A percentile compares a stretch with the other conserved stretches of the same genome.
These are phyloP conservation scores for Ophiodon elongatus DNA, from an alignment of 2,113 vertebrate genomes.

Conservation along the genomic window DNA sequence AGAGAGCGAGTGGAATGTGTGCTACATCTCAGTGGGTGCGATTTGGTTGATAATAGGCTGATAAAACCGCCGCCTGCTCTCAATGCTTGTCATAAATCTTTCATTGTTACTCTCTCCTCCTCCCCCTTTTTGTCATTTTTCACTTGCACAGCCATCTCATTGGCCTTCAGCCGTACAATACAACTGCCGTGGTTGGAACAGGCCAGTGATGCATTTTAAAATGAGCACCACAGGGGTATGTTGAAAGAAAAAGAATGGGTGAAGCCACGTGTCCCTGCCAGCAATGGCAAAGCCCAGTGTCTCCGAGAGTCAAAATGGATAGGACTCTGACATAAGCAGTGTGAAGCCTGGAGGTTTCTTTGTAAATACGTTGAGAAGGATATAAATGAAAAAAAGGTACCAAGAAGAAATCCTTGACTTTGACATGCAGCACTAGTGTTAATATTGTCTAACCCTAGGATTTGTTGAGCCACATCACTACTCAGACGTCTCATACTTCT, in stretches of 20 bases:
- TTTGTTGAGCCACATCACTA: slow-evolving; percentile 2
- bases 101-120: slow-evolving; percentile 74
- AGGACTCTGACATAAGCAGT: slow-evolving; percentile 37
- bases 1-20: slow-evolving; percentile 42
- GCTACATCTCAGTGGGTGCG: slow-evolving; percentile 62
- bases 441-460: slow-evolving; percentile 40
- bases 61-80: slow-evolving; percentile 72
- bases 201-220: slow-evolving; percentile 57
- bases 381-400: slow-evolving; percentile 24
- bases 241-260: slow-evolving; percentile 39
- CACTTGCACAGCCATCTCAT: slow-evolving; percentile 43
- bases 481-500: slow-evolving; percentile 36
- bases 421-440: slow-evolving; percentile 38
- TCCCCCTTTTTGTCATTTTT: slow-evolving; percentile 38
- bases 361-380: slow-evolving; percentile 37
- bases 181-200: slow-evolving; percentile 24
- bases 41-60: slow-evolving; percentile 82
- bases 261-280: slow-evolving; percentile 6
- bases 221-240: slow-evolving; percentile 27
- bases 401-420: slow-evolving; percentile 35
- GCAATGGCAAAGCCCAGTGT: slow-evolving; percentile 19
- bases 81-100: slow-evolving; percentile 79
- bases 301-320: slow-evolving; percentile 43
- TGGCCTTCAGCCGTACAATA: slow-evolving; percentile 46
- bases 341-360: slow-evolving; percentile 20